Percentiles rank a stretch among this genome's conserved stretches.
Conservation (phyloP, 2,888 invertebrate genomes). For the Diplolepis rosae region DNA sequence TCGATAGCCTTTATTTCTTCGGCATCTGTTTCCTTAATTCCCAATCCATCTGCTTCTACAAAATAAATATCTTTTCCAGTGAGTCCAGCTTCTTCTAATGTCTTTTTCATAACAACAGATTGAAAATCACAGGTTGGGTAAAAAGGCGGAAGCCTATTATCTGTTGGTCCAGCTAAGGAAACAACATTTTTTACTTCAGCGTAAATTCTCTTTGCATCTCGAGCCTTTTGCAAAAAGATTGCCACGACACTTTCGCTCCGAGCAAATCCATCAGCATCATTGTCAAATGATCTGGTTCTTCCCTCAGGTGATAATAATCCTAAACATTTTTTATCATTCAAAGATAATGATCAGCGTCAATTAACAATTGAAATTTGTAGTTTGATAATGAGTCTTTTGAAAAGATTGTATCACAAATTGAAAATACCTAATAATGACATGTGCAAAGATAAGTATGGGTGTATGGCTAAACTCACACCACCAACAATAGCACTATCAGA, state of each 20-base stretch:
- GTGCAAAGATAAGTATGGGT: conserved; percentile 19
- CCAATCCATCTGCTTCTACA: conserved; percentile 24
- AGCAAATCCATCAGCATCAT: conserved; percentile 1
- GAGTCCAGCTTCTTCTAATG: background rate
- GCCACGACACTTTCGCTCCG: conserved; percentile 25
- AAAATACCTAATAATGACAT: conserved; percentile 27
- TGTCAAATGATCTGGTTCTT: conserved; percentile 8
- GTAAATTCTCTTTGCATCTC: conserved; percentile 26
- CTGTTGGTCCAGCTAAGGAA: conserved; percentile 17
- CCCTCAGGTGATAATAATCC: conserved; percentile 15
- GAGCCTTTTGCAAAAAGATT: conserved; percentile 19
- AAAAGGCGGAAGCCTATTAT: background rate
- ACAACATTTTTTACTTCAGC: conserved; percentile 11
- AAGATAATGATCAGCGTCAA: background rate
- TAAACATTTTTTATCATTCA: background rate
- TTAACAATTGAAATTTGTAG: too few relatives aligned
- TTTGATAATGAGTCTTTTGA: too few relatives aligned
- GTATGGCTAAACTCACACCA: conserved; percentile 8
- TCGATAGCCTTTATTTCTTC: conserved; percentile 28
- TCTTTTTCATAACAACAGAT: background rate
- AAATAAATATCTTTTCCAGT: conserved; percentile 2
- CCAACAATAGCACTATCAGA: conserved; percentile 30
- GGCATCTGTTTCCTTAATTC: conserved; percentile 28
- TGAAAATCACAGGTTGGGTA: conserved; percentile 4
- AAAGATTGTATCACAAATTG: too few relatives aligned